phyloP scores from a whole-genome alignment of 2,797 vertebrate species.

The Coccyzus lansbergi region DNA sequence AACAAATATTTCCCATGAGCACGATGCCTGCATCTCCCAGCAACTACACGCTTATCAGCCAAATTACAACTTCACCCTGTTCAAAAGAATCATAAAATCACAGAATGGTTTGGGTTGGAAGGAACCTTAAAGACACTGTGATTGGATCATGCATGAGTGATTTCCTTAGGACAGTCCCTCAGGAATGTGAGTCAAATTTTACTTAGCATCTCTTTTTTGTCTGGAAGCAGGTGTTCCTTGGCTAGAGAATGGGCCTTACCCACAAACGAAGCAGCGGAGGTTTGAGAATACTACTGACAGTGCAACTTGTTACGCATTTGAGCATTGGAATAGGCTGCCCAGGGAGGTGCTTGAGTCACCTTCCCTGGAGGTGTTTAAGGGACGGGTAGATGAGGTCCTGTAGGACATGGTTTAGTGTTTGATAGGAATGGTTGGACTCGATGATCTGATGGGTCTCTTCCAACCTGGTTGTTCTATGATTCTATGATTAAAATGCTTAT shows the following conservation, averaged over 20 bases:
- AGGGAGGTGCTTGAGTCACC: no score
- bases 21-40: neutral
- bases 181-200: neutral
- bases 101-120: no score
- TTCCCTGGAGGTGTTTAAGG: no score
- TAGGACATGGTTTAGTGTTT: no score
- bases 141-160: fast-evolving
- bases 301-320: neutral
- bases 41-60: neutral
- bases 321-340: no score
- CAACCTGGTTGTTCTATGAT: no score
- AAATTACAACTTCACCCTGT: neutral
- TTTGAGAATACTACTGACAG: neutral
- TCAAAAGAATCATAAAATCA: neutral
- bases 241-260: neutral
- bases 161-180: neutral
- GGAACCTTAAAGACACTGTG: no score
- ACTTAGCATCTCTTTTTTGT: neutral
- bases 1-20: neutral
- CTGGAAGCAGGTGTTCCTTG: neutral
- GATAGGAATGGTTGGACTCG: no score
- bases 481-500: neutral
- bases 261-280: neutral
- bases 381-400: no score
- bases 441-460: no score